A percentile compares a stretch with the other conserved stretches of the same genome.
Conservation (phyloP, 2,113 vertebrate genomes). For the Bubo bubo region DNA sequence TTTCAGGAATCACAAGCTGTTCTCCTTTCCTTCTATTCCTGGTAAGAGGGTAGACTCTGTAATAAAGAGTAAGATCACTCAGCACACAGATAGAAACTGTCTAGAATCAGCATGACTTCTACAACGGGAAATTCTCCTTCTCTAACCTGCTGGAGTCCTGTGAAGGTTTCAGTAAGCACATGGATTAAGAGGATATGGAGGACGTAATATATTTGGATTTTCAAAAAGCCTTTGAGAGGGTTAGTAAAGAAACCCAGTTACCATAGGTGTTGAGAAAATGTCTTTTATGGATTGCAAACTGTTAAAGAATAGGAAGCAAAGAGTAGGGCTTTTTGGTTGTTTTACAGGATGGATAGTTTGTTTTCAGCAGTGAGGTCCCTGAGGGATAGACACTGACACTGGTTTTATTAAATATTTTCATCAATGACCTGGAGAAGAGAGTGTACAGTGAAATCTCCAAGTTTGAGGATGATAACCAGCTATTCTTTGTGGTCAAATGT, state of each 20-base stretch:
- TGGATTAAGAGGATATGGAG: not conserved
- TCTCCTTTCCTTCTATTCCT: not conserved
- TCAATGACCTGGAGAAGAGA: not conserved
- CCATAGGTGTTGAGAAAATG: not conserved
- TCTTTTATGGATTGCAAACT: not conserved
- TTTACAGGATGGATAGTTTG: not conserved
- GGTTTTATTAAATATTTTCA: slow-evolving; percentile 7
- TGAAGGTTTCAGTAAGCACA: not conserved
- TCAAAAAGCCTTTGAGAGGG: not conserved
- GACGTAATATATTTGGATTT: not conserved
- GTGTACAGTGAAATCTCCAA: not conserved
- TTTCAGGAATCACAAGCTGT: not conserved
- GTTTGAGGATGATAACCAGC: not conserved
- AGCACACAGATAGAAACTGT: not conserved
- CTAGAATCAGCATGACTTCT: not conserved
- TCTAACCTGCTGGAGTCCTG: not conserved
- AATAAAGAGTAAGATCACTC: not conserved
- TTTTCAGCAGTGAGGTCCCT: not conserved
- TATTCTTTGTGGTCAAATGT: not conserved
- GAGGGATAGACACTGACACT: not conserved
- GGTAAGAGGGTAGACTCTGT: not conserved
- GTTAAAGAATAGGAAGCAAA: not conserved
- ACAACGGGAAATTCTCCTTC: not conserved
- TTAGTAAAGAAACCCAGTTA: not conserved
- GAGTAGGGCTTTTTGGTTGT: not conserved